phyloP scores from a whole-genome alignment of 2,113 vertebrate genomes.

The Megaleporinus macrocephalus region DNA sequence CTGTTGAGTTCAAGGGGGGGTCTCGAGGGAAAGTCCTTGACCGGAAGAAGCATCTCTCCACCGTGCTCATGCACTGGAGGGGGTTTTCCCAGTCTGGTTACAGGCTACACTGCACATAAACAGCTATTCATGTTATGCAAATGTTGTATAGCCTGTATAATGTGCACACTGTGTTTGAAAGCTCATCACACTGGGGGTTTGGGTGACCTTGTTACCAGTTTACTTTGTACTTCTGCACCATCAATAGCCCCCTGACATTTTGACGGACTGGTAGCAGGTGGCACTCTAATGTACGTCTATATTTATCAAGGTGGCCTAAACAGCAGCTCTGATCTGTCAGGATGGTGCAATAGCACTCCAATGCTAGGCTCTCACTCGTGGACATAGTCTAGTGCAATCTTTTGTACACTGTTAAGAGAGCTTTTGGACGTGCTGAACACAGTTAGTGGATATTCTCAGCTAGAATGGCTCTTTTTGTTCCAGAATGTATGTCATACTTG shows the following conservation, averaged over 20 bases:
- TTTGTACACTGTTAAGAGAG: no score
- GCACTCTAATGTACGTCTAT: constrained; percentile 64
- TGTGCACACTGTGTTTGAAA: neutral
- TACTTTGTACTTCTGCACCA: constrained; percentile 29
- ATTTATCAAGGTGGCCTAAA: constrained; percentile 66
- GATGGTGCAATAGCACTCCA: constrained; percentile 25
- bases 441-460: no score
- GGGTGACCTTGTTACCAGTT: constrained; percentile 52
- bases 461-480: neutral
- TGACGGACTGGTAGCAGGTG: constrained; percentile 76
- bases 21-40: constrained; percentile 33
- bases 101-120: neutral
- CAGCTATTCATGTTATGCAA: neutral
- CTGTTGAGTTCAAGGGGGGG: constrained; percentile 23
- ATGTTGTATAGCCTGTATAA: neutral
- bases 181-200: constrained; percentile 7
- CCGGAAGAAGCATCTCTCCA: constrained; percentile 15
- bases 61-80: neutral
- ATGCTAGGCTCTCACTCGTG: constrained; percentile 14
- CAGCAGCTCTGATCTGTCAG: constrained; percentile 52
- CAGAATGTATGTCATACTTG: neutral
- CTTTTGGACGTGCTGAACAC: no score
- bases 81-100: constrained; percentile 31
- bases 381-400: neutral
- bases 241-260: constrained; percentile 22